Evolutionary conservation across 2,113 vertebrate genomes (phyloP).

Genomic region (Cinclus mexicanus): DNA sequence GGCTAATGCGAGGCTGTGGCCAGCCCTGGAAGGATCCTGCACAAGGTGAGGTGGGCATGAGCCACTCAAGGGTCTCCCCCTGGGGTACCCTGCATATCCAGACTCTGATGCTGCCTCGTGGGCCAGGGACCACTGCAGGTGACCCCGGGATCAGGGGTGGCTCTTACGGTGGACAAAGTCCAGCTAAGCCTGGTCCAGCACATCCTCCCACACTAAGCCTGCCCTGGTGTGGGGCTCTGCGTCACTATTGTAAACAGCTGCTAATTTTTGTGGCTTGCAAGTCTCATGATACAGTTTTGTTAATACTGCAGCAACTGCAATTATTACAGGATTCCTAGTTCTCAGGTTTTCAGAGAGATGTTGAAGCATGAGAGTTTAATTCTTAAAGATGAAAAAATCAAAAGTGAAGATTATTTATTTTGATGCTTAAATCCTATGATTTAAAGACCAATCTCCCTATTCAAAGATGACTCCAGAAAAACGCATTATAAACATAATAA

Average conservation of each 20-base stretch:
- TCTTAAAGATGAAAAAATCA: background rate
- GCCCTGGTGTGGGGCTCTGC: rapidly evolving
- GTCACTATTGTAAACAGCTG: background rate
- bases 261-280: background rate
- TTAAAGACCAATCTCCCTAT: background rate
- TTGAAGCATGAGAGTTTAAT: background rate
- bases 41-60: rapidly evolving
- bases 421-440: background rate
- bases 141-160: rapidly evolving
- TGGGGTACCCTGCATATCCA: rapidly evolving
- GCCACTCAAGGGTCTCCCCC: rapidly evolving
- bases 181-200: too few species aligned
- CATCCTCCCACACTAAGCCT: background rate
- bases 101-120: background rate
- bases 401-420: background rate
- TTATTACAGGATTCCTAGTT: background rate
- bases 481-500: background rate
- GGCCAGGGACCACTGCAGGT: background rate
- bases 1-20: rapidly evolving
- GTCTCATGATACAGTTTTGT: rapidly evolving
- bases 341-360: background rate
- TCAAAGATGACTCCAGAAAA: background rate
- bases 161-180: background rate
- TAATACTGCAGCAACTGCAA: background rate
- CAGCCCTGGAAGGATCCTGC: background rate